Conservation (phyloP, 2,797 vertebrate species). For the Pelodytes ibericus region DNA sequence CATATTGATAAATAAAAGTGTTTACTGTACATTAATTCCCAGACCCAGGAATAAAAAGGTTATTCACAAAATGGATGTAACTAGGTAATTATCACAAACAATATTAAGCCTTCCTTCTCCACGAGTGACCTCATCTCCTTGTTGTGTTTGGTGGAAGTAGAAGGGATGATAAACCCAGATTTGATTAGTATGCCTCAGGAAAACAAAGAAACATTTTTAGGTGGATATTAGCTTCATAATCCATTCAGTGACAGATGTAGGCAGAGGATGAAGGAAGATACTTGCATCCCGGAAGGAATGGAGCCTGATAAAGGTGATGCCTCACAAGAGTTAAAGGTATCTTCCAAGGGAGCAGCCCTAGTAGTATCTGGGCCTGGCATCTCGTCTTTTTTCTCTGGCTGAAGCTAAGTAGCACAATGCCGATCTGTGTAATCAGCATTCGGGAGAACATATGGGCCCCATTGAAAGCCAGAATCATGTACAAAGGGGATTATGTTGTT, state of each 20-base stretch:
- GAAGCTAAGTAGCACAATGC: slow-evolving; percentile 16
- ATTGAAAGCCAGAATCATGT: slow-evolving; percentile 40
- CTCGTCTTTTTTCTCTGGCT: slow-evolving; percentile 28
- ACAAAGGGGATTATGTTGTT: slow-evolving; percentile 43
- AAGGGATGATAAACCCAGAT: slow-evolving; percentile 9
- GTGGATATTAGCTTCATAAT: too few relatives aligned
- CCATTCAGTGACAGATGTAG: too few relatives aligned
- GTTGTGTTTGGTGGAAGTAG: slow-evolving; percentile 9
- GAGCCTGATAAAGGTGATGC: not conserved
- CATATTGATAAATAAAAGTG: too few relatives aligned
- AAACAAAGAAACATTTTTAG: slow-evolving; percentile 6
- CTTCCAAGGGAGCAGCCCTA: slow-evolving; percentile 16
- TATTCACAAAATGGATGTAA: not conserved
- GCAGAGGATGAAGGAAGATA: too few relatives aligned
- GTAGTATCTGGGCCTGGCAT: slow-evolving; percentile 43
- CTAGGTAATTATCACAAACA: slow-evolving; percentile 36
- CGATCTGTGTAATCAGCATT: slow-evolving; percentile 48
- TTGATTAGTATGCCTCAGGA: not conserved
- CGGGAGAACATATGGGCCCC: slow-evolving; percentile 41
- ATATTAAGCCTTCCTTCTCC: not conserved
- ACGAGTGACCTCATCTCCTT: slow-evolving; percentile 26
- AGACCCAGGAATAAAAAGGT: too few relatives aligned
- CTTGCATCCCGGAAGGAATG: not conserved
- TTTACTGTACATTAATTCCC: too few relatives aligned
- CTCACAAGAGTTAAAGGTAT: slow-evolving; percentile 29